Percentiles rank a stretch among this genome's conserved stretches.
Conservation (phyloP, 2,113 vertebrate species). For the Varanus salvator region DNA sequence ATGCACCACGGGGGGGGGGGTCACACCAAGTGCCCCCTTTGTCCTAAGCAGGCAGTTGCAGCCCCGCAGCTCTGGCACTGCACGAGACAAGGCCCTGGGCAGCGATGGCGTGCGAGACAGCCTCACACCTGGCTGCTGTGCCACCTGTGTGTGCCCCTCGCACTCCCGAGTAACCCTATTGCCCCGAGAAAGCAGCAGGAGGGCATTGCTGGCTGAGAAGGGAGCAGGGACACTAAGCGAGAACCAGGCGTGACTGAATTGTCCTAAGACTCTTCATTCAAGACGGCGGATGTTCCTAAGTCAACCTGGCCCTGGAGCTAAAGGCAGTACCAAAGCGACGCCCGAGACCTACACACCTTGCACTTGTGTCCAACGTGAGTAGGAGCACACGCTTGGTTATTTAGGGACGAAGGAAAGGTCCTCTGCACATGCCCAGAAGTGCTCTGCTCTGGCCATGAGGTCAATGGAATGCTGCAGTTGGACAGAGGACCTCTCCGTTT, state of each 20-base stretch:
- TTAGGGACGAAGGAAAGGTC: background rate
- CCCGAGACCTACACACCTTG: background rate
- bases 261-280: background rate
- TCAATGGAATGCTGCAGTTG: too few species aligned
- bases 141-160: background rate
- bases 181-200: background rate
- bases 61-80: background rate
- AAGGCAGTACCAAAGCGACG: background rate
- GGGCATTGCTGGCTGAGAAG: too few species aligned
- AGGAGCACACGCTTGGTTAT: too few species aligned
- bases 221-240: too few species aligned
- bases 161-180: background rate
- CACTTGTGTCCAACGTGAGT: too few species aligned
- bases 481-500: too few species aligned
- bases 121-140: background rate
- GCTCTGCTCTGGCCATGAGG: background rate
- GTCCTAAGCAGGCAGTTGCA: too few species aligned
- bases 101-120: background rate
- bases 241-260: background rate
- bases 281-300: background rate
- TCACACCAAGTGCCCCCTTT: background rate
- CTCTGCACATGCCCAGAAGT: background rate
- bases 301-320: too few species aligned
- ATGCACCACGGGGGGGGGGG: background rate
- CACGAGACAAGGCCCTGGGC: background rate